phyloP scores from a whole-genome alignment of 2,797 vertebrate species.

The Craterocephalus amniculus region DNA sequence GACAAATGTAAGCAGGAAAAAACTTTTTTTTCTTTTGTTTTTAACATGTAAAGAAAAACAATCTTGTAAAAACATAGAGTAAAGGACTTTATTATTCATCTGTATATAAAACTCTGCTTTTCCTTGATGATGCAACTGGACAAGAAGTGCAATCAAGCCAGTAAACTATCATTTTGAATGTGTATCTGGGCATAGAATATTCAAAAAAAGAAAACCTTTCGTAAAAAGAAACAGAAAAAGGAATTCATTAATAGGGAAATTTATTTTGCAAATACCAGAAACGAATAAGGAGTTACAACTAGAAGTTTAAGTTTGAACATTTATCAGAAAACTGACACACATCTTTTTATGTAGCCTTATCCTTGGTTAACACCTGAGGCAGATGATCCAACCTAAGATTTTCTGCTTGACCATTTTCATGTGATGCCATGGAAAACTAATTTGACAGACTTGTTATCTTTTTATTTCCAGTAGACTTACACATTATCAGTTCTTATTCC shows the following conservation, averaged over 20 bases:
- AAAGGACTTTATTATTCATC: conserved; percentile 12
- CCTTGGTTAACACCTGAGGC: neutral
- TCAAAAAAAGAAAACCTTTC: neutral
- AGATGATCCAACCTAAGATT: neutral
- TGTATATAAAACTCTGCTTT: neutral
- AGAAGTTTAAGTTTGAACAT: conserved; percentile 24
- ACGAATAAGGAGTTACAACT: conserved; percentile 6
- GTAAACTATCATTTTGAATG: too few relatives aligned
- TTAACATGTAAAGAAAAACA: conserved; percentile 31
- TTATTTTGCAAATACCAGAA: neutral
- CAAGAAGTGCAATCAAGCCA: neutral
- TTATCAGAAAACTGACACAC: neutral
- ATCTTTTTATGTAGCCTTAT: neutral
- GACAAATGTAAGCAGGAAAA: conserved; percentile 23
- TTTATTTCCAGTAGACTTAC: neutral
- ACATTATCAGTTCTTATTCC: neutral
- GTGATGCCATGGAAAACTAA: neutral
- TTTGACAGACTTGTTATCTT: neutral
- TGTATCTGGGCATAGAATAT: neutral
- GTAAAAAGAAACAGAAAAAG: neutral
- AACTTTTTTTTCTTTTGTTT: conserved; percentile 12
- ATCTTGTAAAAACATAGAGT: conserved; percentile 18
- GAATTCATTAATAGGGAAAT: too few relatives aligned
- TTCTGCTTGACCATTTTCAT: neutral
- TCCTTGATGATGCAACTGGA: neutral